Evolutionary conservation across 2,113 vertebrate species (phyloP).

Genomic region (Caracal caracal): DNA sequence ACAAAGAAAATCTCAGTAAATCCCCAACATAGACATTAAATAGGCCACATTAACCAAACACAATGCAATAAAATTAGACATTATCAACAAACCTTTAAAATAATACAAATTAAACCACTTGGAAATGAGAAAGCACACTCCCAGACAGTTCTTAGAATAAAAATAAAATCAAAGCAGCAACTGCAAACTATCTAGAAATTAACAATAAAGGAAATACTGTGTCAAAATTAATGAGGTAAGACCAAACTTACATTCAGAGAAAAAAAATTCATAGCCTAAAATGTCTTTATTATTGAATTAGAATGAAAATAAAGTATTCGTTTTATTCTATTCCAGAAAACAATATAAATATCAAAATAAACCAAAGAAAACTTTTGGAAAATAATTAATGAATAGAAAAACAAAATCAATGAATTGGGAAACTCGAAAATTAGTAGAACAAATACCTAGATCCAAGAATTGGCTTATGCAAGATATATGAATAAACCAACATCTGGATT

Average conservation of each 20-base stretch:
- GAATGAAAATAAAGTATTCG: slow-evolving; percentile 22
- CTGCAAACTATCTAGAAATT: not conserved
- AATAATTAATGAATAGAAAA: not conserved
- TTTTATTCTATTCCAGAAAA: slow-evolving; percentile 11
- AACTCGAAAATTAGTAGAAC: not conserved
- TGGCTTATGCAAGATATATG: not conserved
- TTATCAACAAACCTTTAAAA: slow-evolving; percentile 32
- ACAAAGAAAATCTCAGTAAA: slow-evolving; percentile 8
- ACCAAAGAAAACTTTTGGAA: not conserved
- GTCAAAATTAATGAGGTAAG: not conserved
- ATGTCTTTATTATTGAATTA: not conserved
- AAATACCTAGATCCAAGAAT: not conserved
- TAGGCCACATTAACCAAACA: slow-evolving; percentile 34
- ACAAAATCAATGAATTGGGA: not conserved
- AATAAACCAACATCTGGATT: not conserved
- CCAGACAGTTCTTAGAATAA: not conserved
- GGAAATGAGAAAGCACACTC: slow-evolving; percentile 40
- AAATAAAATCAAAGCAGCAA: slow-evolving; percentile 31
- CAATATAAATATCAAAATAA: slow-evolving; percentile 12
- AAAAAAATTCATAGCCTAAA: not conserved
- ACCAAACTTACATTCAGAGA: not conserved
- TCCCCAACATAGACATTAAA: slow-evolving; percentile 16
- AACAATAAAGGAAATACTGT: not conserved
- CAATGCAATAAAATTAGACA: slow-evolving; percentile 1
- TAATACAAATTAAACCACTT: not conserved